Evolutionary conservation across 2,113 vertebrate genomes (phyloP), one percentile per base, ranked within the genome.

Genomic region (Apodemus sylvaticus): DNA sequence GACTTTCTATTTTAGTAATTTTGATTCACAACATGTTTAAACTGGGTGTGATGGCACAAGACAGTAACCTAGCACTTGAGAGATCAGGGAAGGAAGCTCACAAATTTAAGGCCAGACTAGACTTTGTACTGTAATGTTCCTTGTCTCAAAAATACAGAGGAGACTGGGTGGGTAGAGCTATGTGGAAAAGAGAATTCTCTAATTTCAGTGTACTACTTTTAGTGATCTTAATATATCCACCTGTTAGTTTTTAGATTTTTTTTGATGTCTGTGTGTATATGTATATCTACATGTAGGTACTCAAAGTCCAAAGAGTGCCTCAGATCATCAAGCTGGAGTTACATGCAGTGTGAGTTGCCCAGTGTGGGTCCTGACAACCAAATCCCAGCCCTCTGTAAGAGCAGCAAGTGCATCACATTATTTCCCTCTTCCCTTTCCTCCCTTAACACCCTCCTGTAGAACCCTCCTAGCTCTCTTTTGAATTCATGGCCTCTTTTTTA

Each of bases 181-280:
- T 29, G 90, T 96, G 31, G 62, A 42, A 94, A 97, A 83, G 51
- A 4, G 7, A 92, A 66, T 71, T 82, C 91, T 55, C 77, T 81
- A 12, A 36, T 81, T 81, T 55, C 89, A 89, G 62, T 85, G 19
- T 91, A 53, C 36, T 74, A 12, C 64, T 90, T 87, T 20, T 9
- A 31, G 9, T 79, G 48, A 90, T 93, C 91, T 77, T 87, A 87
- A 39, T 95, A 22, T 62, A 93, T 39, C 78, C 71, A 93, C 78
- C 73, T 95, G 60, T 36, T 94, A 76, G 60, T 96, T 45, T 85
- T 85, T 62, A 64, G 26, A 45, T 26, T 4, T 62, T 60, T 82
- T 58, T 55, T 81, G n/a, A 26, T 53, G 5, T 82, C 53, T 83
- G 2, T 83, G 58, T 85, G 5, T 34, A 31, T 42, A 1, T 48